Percentiles rank a stretch among this genome's conserved stretches.
Evolutionary conservation across 2,113 vertebrate species (phyloP).

Genomic region (Eurystomus gularis): DNA sequence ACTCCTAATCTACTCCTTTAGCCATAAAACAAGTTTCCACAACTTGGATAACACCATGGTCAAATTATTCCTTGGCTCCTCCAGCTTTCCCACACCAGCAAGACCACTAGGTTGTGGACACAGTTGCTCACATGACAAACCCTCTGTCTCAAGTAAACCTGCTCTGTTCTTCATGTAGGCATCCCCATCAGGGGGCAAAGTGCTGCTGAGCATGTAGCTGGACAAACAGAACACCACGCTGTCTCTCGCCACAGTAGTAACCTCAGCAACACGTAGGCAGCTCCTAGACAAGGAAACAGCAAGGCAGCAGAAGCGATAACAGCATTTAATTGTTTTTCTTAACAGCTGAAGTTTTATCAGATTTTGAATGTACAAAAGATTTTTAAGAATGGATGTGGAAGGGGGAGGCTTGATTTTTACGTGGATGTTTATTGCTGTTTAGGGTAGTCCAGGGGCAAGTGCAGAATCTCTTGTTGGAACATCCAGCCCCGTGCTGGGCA

Average conservation of each 20-base stretch:
- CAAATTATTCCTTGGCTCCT: not conserved
- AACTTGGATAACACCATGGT: not conserved
- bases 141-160: not conserved
- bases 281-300: not conserved
- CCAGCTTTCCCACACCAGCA: not conserved
- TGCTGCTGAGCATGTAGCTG: not conserved
- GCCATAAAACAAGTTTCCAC: not conserved
- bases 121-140: not conserved
- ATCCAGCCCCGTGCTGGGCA: fast-evolving
- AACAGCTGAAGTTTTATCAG: not conserved
- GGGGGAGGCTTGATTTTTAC: not conserved
- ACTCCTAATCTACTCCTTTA: not conserved
- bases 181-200: too few species aligned
- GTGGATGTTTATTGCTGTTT: not conserved
- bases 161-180: not conserved
- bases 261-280: not conserved
- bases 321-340: not conserved
- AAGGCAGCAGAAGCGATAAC: not conserved
- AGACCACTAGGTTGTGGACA: fast-evolving
- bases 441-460: not conserved
- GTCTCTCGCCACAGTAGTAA: not conserved
- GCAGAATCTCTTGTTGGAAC: not conserved
- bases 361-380: not conserved
- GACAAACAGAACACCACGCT: fast-evolving
- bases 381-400: not conserved